Evolutionary conservation across 2,888 invertebrate genomes (phyloP).

Genomic region (Endotricha flammealis): DNA sequence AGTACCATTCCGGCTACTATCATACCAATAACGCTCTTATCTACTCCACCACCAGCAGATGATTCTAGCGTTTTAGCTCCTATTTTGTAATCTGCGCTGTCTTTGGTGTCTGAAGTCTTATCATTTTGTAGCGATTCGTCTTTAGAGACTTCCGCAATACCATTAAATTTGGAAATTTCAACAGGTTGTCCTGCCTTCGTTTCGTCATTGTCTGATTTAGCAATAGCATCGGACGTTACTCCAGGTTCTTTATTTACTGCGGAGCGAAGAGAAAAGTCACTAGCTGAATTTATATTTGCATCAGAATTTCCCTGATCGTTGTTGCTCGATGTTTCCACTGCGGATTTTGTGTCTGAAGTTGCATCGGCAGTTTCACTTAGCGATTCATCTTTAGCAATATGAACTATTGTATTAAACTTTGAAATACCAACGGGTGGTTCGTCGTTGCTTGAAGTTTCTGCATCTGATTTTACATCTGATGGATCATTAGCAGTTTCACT

Average conservation of each 20-base stretch:
- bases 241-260: slow-evolving; percentile 38
- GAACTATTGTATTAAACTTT: too few relatives aligned
- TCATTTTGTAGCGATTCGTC: slow-evolving; percentile 9
- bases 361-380: too few relatives aligned
- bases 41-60: slow-evolving; percentile 64
- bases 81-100: slow-evolving; percentile 35
- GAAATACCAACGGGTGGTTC: too few relatives aligned
- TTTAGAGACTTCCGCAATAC: slow-evolving; percentile 22
- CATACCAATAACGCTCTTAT: slow-evolving; percentile 73
- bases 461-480: too few relatives aligned
- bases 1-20: slow-evolving; percentile 74
- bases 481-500: too few relatives aligned
- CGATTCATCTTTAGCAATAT: too few relatives aligned
- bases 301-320: slow-evolving; percentile 11
- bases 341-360: too few relatives aligned
- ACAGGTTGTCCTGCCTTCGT: slow-evolving; percentile 16
- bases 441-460: too few relatives aligned
- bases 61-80: slow-evolving; percentile 49
- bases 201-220: slow-evolving; percentile 24
- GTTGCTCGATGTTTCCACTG: slow-evolving; percentile 1
- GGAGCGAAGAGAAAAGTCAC: slow-evolving; percentile 38
- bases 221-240: slow-evolving; percentile 26
- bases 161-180: slow-evolving; percentile 3
- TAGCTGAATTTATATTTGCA: slow-evolving; percentile 20
- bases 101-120: slow-evolving; percentile 21